These are phyloP conservation scores for Acronicta leporina DNA, from an alignment of 2,888 invertebrate species.

Conservation along the genomic window DNA sequence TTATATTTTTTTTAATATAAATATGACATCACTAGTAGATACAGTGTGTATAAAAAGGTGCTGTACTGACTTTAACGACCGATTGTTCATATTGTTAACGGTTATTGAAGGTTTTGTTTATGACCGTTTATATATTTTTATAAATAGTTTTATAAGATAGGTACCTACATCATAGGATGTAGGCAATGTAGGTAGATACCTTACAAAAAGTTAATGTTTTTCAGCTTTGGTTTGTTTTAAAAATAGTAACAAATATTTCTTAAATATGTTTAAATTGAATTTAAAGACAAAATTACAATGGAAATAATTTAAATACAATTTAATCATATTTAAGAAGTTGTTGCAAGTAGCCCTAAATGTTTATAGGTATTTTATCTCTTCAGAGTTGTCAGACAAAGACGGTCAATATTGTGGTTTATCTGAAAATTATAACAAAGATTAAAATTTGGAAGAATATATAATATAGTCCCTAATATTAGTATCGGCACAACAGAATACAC, in stretches of 20 bases:
- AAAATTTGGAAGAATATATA: no score
- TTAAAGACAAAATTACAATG: no score
- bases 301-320: no score
- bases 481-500: no score
- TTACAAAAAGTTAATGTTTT: slow-evolving; percentile 16
- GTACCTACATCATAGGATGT: no score
- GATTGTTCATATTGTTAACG: slow-evolving; percentile 46
- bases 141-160: background rate
- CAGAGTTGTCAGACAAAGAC: no score
- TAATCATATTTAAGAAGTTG: no score
- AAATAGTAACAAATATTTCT: slow-evolving; percentile 39
- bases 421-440: no score
- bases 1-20: slow-evolving; percentile 35
- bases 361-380: background rate
- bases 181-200: background rate
- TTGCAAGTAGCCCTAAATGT: no score
- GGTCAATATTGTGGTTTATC: no score
- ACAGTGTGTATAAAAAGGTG: slow-evolving; percentile 25
- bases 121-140: slow-evolving; percentile 32
- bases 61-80: slow-evolving; percentile 42
- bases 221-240: slow-evolving; percentile 33
- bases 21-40: slow-evolving; percentile 42
- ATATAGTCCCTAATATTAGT: no score
- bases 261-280: no score
- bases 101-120: slow-evolving; percentile 38